Conservation (phyloP, 1,140 invertebrate genomes). For the Linepithema humile region DNA sequence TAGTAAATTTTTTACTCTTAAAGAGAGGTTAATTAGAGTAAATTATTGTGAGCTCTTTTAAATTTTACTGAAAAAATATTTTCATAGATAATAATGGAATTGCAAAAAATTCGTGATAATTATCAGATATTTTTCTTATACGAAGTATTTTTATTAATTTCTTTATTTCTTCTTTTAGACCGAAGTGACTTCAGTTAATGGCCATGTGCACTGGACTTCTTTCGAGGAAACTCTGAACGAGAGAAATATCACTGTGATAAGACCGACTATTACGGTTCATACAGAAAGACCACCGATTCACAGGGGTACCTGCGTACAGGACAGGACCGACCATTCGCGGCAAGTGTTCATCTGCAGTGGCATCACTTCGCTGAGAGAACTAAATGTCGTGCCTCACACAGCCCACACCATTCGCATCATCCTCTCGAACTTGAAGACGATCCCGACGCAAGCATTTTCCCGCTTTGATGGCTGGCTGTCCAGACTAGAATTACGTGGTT, state of each 20-base stretch:
- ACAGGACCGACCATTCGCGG: neutral
- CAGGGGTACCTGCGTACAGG: slow-evolving; percentile 33
- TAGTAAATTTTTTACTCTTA: too few species aligned
- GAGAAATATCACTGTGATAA: slow-evolving; percentile 40
- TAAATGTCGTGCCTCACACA: slow-evolving; percentile 48
- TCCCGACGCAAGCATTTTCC: slow-evolving; percentile 53
- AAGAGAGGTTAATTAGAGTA: too few species aligned
- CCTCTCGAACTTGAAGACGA: slow-evolving; percentile 60
- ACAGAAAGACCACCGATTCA: neutral
- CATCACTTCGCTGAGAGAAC: slow-evolving; percentile 51
- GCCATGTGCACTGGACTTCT: slow-evolving; percentile 57
- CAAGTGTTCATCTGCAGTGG: slow-evolving; percentile 51
- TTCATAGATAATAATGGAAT: too few species aligned
- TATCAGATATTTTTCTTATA: neutral
- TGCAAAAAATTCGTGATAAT: too few species aligned
- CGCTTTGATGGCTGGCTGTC: slow-evolving; percentile 71
- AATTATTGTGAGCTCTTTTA: too few species aligned
- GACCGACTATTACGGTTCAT: slow-evolving; percentile 30
- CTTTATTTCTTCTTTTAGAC: neutral
- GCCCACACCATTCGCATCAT: slow-evolving; percentile 63
- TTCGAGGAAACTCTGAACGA: slow-evolving; percentile 50
- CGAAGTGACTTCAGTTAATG: neutral
- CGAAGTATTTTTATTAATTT: neutral
- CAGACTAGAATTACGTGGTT: slow-evolving; percentile 70
- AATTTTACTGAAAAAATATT: too few species aligned